Evolutionary conservation across 1,140 invertebrate genomes (phyloP).

Genomic region (Proctacanthus coquilletti): DNA sequence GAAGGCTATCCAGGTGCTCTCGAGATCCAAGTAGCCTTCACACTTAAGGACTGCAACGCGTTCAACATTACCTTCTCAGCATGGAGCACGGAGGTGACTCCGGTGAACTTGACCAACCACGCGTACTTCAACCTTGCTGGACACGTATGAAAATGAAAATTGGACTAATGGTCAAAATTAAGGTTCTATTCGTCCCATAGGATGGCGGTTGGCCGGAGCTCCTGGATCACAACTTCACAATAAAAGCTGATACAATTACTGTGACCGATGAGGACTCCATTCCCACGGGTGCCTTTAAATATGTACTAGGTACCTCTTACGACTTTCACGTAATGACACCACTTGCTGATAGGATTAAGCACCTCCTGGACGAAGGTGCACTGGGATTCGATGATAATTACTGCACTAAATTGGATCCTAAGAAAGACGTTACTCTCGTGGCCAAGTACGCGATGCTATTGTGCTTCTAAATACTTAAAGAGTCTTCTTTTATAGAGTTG

Average conservation of each 20-base stretch:
- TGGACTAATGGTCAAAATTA: not conserved
- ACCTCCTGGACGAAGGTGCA: constrained; percentile 28
- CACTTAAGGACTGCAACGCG: constrained; percentile 52
- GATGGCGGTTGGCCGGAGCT: constrained; percentile 35
- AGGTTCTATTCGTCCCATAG: constrained; percentile 6
- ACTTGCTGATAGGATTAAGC: constrained; percentile 30
- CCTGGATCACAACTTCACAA: constrained; percentile 53
- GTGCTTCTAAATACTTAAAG: not conserved
- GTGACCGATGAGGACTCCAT: constrained; percentile 57
- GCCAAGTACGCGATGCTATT: constrained; percentile 8
- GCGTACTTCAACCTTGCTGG: constrained; percentile 89
- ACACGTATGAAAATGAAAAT: constrained; percentile 35
- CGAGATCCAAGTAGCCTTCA: constrained; percentile 48
- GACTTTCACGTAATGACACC: constrained; percentile 48
- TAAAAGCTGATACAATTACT: constrained; percentile 64
- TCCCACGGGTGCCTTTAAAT: constrained; percentile 59
- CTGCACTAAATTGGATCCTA: constrained; percentile 33
- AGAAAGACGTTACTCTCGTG: constrained; percentile 11
- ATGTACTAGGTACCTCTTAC: constrained; percentile 45
- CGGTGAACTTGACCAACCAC: constrained; percentile 85
- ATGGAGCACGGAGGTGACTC: constrained; percentile 57
- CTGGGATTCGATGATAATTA: constrained; percentile 69
- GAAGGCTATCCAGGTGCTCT: constrained; percentile 77
- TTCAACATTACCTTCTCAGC: constrained; percentile 58
- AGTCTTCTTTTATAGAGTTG: constrained; percentile 37